Percentiles rank a stretch among this genome's conserved stretches.
These are phyloP conservation scores for Bufo gargarizans DNA, from an alignment of 2,113 vertebrate genomes.

Conservation along the genomic window DNA sequence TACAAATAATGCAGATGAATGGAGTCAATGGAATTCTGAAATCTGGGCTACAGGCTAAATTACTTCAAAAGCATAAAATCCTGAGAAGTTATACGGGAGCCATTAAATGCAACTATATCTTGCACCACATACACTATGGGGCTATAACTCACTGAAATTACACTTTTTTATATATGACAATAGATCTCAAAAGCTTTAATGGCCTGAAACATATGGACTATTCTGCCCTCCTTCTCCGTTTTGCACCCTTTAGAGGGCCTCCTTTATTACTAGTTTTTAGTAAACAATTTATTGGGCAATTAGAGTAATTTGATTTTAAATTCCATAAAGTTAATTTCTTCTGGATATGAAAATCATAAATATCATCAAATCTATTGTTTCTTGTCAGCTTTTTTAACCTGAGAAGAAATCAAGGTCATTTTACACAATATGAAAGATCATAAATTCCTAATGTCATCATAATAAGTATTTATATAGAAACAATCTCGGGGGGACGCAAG, in stretches of 20 bases:
- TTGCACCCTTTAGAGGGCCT: neutral
- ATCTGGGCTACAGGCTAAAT: conserved; percentile 20
- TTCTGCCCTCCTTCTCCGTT: neutral
- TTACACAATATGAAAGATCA: neutral
- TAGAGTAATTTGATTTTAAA: neutral
- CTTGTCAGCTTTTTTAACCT: neutral
- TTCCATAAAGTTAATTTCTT: neutral
- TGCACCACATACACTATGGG: neutral
- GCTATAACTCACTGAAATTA: neutral
- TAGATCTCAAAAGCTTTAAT: neutral
- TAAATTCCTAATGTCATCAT: neutral
- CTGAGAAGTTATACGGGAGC: neutral
- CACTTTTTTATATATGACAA: neutral
- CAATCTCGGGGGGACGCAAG: neutral
- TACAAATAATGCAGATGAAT: conserved; percentile 10
- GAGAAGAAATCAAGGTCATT: neutral
- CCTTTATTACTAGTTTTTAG: neutral
- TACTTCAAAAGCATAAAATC: conserved; percentile 9
- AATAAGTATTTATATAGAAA: conserved; percentile 4
- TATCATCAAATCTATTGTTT: neutral
- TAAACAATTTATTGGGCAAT: neutral
- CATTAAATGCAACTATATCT: neutral
- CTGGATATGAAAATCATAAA: conserved; percentile 30
- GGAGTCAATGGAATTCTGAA: neutral
- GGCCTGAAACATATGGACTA: neutral